A percentile compares a stretch with the other conserved stretches of the same genome.
Conservation (phyloP, 2,888 invertebrate genomes). For the Pomacea canaliculata region DNA sequence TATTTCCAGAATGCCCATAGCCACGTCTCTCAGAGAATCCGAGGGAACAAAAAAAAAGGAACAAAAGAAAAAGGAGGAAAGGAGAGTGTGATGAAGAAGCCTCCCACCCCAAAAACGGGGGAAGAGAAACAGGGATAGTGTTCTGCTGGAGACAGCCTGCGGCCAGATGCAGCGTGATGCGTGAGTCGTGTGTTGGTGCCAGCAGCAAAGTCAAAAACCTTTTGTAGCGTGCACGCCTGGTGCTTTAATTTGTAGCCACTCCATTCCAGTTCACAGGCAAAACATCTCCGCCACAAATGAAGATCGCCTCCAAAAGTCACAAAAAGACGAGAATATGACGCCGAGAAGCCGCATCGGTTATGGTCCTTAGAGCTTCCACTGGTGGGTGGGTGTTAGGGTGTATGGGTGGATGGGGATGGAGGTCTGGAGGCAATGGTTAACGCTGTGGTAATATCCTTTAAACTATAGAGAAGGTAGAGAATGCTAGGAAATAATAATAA, state of each 20-base stretch:
- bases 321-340: too few relatives aligned
- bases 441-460: too few relatives aligned
- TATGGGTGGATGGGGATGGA: too few relatives aligned
- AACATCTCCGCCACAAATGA: neutral
- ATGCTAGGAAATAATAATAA: too few relatives aligned
- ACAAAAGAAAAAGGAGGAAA: neutral
- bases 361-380: too few relatives aligned
- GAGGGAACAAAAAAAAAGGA: neutral
- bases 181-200: neutral
- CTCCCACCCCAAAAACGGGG: neutral
- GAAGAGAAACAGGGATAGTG: neutral
- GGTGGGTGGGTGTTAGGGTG: too few relatives aligned
- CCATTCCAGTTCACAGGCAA: neutral
- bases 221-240: neutral
- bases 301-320: too few relatives aligned
- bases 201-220: neutral
- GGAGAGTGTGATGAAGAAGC: neutral
- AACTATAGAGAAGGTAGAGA: too few relatives aligned
- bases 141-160: too few relatives aligned
- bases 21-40: neutral
- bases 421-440: too few relatives aligned
- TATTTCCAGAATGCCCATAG: neutral
- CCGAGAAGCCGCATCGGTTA: too few relatives aligned
- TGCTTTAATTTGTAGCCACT: slow-evolving; percentile 7
- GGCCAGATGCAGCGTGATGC: too few relatives aligned